These are phyloP conservation scores for Lamellibrachia columna DNA, from an alignment of 2,888 invertebrate species.

Conservation along the genomic window DNA sequence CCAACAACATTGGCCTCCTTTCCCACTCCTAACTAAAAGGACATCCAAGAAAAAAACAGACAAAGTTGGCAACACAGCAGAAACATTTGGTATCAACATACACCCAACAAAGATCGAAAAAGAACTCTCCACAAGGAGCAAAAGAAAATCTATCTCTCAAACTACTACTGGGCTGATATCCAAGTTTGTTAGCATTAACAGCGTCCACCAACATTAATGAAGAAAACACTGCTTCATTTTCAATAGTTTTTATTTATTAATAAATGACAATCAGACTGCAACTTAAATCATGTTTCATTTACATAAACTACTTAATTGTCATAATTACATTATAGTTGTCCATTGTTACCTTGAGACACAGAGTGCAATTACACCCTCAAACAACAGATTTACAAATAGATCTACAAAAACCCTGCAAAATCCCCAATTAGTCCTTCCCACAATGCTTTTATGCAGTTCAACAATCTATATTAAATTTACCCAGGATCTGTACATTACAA, in stretches of 20 bases:
- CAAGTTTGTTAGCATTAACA: background rate
- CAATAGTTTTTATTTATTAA: constrained; percentile 7
- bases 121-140: no score
- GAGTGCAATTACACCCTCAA: background rate
- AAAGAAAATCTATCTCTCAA: no score
- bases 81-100: no score
- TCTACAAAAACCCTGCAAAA: constrained; percentile 16
- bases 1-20: no score
- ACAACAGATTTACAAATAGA: constrained; percentile 16
- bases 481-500: constrained; percentile 11
- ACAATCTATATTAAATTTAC: background rate
- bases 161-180: background rate
- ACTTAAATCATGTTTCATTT: background rate
- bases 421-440: background rate
- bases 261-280: constrained; percentile 6
- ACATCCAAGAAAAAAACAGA: no score
- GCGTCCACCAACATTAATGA: background rate
- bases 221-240: background rate
- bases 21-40: no score
- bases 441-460: background rate
- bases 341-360: background rate
- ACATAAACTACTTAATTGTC: constrained; percentile 5
- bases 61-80: no score
- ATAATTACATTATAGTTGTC: background rate
- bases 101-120: no score